Base-by-base conservation (phyloP, 2,113 vertebrate species). In the Atractosteus spatula region DNA sequence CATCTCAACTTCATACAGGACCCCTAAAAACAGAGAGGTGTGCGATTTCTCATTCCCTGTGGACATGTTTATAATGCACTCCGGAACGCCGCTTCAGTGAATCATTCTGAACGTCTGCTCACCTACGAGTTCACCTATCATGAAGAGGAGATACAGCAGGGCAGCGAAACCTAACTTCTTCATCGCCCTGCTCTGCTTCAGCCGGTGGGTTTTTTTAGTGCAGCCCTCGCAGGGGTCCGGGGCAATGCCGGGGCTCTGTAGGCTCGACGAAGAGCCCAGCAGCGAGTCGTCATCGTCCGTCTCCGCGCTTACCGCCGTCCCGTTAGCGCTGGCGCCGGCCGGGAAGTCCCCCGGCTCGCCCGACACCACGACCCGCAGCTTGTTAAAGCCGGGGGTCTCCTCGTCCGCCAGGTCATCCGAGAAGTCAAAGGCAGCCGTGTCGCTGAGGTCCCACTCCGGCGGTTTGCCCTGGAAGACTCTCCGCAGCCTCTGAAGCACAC, bases 91-190 rank as follows among this genome's bases (percentile, higher is more conserved):
- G 17, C 17, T 1, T 29, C 1, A 29, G 17, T 29, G 17, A 29
- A 47, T 54, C 8, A 1, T 3, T 14, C 1, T 47, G 64, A 45
- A 10, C 11, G 56, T 44, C 4, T 17, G 79, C 93, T 95, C 90
- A 99, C 97, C 97, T 76, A 97, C 75, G 12, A 99, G 93, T 80
- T 98, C 97, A 6, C 93, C 97, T 0, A 90, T 84, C 95, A 98
- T 99, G 81, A 98, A 99, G 41, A 98, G 87, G 8, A 95, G 88
- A 77, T 99, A 99, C 0, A 99, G 93, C n/a, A 91, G 4, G 0
- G 95, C 95, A 0, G 97, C 97, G 0, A 94, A 66, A 44, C 79
- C 74, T 14, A 99, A 81, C 62, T 91, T 91, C 85, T 87, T 94
- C 87, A 95, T 96, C 81, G 94, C 94, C 65, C 62, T 88, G 71